Evolutionary conservation across 1,140 invertebrate genomes (phyloP), one percentile per base, ranked within the genome.

Genomic region (Ips nitidus): DNA sequence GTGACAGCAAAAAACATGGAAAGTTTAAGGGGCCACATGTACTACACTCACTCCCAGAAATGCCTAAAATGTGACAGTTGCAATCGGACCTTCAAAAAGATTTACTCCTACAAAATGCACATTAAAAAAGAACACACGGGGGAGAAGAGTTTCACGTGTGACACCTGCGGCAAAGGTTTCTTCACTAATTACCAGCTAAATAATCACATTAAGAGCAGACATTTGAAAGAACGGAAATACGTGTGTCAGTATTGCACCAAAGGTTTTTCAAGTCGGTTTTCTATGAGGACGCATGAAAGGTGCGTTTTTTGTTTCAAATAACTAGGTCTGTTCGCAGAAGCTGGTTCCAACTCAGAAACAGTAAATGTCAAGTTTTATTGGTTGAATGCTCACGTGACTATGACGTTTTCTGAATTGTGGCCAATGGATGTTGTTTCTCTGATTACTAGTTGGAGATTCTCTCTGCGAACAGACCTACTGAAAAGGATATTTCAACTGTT

Each of bases 151-250:
- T 73, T 74, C 62, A 71, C 65, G 2, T 76, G 75, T 57, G 73
- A 76, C 66, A 69, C 74, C 43, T 74, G 75, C 58, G 73, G 75
- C 0, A 77, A 77, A 70, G 55, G 71, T 2, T 77, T 77, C 62
- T 76, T 72, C 43, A 71, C 74, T 1, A 63, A 70, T 43, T 70
- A 72, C 56, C 69, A 74, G 45, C 50, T 77, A 53, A 76, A 73
- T 50, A 75, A 72, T 39, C 76, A 77, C 56, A 75, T 76, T 6
- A 73, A 69, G 42, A 74, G 70, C 63, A 75, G 71, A 2, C 76
- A 77, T 64, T 66, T 71, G 56, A 73, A 75, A 71, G 50, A 75
- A 45, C 56, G 76, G 38, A 75, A 75, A 1, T 71, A 74, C 59
- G 57, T 68, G 7, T 77, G 76, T 45, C 47, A 73, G 36, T 71